Conservation (phyloP, 37 sponge, comb jelly and placozoan species). For the Aplysina aerophoba region DNA sequence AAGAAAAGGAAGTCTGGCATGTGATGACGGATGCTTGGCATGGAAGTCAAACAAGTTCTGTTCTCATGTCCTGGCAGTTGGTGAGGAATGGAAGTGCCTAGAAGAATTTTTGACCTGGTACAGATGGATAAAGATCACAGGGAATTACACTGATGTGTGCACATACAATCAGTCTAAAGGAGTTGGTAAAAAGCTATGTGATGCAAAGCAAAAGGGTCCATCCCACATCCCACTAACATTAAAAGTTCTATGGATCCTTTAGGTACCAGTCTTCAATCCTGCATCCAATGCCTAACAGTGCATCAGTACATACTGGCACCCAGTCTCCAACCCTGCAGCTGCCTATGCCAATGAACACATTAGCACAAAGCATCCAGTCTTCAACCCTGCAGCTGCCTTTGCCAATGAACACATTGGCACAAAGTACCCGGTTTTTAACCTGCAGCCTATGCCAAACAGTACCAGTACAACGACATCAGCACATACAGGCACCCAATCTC, state of each 20-base stretch:
- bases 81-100: slow-evolving; percentile 15
- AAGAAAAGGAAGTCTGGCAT: slow-evolving; percentile 5
- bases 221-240: slow-evolving; percentile 14
- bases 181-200: slow-evolving; percentile 11
- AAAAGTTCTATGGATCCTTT: slow-evolving; percentile 11
- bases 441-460: too few relatives aligned
- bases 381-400: too few relatives aligned
- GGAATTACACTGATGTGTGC: slow-evolving; percentile 21
- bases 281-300: too few relatives aligned
- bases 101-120: not conserved
- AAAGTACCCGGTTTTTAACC: too few relatives aligned
- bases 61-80: slow-evolving; percentile 24
- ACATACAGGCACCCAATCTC: too few relatives aligned
- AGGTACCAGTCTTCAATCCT: too few relatives aligned
- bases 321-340: too few relatives aligned
- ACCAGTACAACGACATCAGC: too few relatives aligned
- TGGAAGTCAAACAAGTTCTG: slow-evolving; percentile 19
- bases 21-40: slow-evolving; percentile 12
- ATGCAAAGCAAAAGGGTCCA: slow-evolving; percentile 8
- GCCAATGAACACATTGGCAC: too few relatives aligned
- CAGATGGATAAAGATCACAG: not conserved
- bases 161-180: slow-evolving; percentile 4
- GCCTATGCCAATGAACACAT: too few relatives aligned
- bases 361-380: too few relatives aligned
- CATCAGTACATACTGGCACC: too few relatives aligned